Conservation (phyloP, 2,113 vertebrate species). For the Sceloporus tristichus region DNA sequence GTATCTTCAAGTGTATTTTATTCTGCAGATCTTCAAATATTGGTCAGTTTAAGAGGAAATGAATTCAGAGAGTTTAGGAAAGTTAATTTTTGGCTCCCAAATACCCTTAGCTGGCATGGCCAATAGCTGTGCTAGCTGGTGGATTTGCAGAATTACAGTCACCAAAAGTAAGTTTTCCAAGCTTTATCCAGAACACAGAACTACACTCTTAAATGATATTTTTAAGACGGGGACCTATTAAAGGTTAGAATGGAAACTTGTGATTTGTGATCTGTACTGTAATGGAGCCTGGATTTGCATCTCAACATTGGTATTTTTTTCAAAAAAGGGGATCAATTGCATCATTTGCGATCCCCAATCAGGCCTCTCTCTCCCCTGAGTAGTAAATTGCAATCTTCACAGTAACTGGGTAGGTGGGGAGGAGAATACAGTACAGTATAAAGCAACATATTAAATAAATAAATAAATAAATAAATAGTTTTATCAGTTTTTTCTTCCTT, state of each 20-base stretch:
- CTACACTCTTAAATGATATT: not conserved
- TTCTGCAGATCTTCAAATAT: not conserved
- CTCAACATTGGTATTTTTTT: no score
- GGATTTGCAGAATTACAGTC: not conserved
- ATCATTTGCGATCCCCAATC: no score
- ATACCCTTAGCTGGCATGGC: no score
- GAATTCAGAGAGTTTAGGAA: not conserved
- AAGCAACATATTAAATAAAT: no score
- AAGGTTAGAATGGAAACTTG: not conserved
- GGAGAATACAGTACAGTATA: no score
- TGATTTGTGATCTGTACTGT: not conserved
- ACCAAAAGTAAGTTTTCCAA: not conserved
- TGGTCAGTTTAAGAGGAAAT: rapidly evolving
- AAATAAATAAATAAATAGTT: no score
- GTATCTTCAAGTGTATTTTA: not conserved
- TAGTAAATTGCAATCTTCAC: no score
- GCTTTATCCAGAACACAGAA: not conserved
- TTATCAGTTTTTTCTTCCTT: not conserved
- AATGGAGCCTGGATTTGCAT: not conserved
- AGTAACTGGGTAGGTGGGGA: no score
- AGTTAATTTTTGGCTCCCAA: no score
- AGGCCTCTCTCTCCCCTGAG: no score
- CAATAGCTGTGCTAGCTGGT: no score
- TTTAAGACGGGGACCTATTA: not conserved
- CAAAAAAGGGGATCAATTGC: no score